Evolutionary conservation across 2,797 vertebrate genomes (phyloP).

Genomic region (Pangasius krempfi): DNA sequence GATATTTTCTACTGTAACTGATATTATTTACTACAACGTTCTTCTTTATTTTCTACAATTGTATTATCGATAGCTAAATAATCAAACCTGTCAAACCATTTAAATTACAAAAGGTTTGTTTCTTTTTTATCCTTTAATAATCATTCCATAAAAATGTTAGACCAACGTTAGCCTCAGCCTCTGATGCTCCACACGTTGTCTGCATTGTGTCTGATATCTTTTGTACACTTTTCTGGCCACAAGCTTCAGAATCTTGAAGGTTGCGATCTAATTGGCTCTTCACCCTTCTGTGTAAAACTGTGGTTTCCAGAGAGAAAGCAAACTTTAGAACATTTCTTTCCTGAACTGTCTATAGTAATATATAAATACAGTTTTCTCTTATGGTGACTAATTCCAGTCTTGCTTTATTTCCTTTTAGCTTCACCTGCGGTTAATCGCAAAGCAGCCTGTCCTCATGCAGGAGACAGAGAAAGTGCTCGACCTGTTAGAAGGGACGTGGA

Average conservation of each 20-base stretch:
- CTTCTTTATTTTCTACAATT: neutral
- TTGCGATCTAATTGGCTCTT: neutral
- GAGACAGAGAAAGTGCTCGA: slow-evolving; percentile 75
- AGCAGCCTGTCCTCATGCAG: slow-evolving; percentile 78
- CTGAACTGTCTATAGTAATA: neutral
- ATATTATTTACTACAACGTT: neutral
- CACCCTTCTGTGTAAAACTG: neutral
- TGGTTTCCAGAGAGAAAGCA: neutral
- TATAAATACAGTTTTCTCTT: neutral
- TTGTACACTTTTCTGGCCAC: neutral
- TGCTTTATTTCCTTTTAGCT: slow-evolving; percentile 71
- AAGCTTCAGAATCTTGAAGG: neutral
- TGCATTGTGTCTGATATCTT: neutral
- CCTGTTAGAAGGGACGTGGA: slow-evolving; percentile 83
- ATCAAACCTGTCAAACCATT: neutral
- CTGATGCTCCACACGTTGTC: neutral
- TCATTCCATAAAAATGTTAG: neutral
- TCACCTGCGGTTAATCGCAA: slow-evolving; percentile 82
- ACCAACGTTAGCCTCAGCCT: neutral
- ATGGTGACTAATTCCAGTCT: neutral
- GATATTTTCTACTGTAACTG: neutral
- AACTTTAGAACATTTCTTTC: neutral
- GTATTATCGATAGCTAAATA: neutral
- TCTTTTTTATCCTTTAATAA: neutral
- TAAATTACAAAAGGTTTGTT: neutral